Evolutionary conservation across 2,113 vertebrate genomes (phyloP), one percentile per base, ranked within the genome.

Genomic region (Nyctibius bracteatus): DNA sequence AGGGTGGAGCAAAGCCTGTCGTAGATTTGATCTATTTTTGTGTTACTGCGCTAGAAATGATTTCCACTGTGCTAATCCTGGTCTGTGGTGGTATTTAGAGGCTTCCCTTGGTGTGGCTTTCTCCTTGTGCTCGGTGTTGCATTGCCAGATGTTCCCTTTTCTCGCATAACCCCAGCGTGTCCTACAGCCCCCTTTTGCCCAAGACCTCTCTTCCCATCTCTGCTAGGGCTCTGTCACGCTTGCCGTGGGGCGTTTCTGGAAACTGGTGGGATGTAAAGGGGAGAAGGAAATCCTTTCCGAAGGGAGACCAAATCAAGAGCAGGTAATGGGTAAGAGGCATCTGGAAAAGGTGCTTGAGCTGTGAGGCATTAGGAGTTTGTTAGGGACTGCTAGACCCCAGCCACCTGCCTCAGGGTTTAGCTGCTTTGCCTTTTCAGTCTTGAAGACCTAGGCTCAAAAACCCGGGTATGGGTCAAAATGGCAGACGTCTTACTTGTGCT

Each of bases 101-200:
- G 61, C 43, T 78, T 74, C 61, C 47, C 47, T 82, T 59, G 43
- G 24, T 3, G 8, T 66, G 65, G 46, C n/a, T 84, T 77, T 89
- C 28, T 54, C 65, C 63, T 62, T 1, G 0, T 0, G 1, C 55
- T 65, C 3, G 2, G 14, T 51, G 80, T 81, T 70, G 27, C 49
- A 68, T 81, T 70, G 24, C 51, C 57, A 72, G 71, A 27, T 31
- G 15, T 66, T 68, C 61, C 47, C 25, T 83, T 51, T 39, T 31
- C 39, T 67, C 3, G 1, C 15, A 0, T 23, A 24, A 21, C 43
- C 9, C 21, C 37, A 12, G n/a, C 0, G 0, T 35, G 30, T 46
- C 30, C 65, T 43, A 12, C 23, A 63, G n/a, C 8, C 20, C 35
- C 11, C 14, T 81, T 62, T 54, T 63, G 39, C 28, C 52, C 0